phyloP scores from a whole-genome alignment of 2,797 vertebrate genomes.

The Sibirionetta formosa region DNA sequence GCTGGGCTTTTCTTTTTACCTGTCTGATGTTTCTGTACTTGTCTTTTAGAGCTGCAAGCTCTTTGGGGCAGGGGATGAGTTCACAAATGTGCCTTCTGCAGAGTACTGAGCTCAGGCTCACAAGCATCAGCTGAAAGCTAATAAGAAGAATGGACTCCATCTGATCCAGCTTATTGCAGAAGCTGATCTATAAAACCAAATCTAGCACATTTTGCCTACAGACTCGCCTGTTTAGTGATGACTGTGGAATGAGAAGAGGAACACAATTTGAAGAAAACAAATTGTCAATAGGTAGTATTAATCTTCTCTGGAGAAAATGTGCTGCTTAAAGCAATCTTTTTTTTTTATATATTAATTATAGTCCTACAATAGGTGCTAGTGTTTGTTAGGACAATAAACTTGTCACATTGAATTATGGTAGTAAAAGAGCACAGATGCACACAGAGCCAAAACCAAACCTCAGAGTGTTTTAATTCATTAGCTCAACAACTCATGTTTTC shows the following conservation, averaged over 20 bases:
- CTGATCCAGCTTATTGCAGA: conserved; percentile 51
- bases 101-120: conserved; percentile 33
- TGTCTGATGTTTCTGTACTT: conserved; percentile 41
- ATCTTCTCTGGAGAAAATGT: conserved; percentile 18
- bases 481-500: conserved; percentile 80
- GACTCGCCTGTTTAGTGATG: conserved; percentile 28
- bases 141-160: conserved; percentile 51
- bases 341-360: conserved; percentile 55
- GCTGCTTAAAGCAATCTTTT: conserved; percentile 32
- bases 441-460: conserved; percentile 79
- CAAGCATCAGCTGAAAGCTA: conserved; percentile 54
- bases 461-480: conserved; percentile 79
- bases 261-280: conserved; percentile 4
- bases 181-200: conserved; percentile 33
- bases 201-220: conserved; percentile 48
- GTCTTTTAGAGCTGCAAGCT: not conserved
- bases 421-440: conserved; percentile 78
- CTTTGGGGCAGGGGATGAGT: conserved; percentile 47
- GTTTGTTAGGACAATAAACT: conserved; percentile 82
- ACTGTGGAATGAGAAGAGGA: not conserved
- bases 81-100: conserved; percentile 57
- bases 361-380: conserved; percentile 79
- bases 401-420: conserved; percentile 82
- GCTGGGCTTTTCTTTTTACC: not conserved
- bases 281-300: conserved; percentile 22